Conservation (phyloP, 2,113 vertebrate species). For the Burhinus oedicnemus region DNA sequence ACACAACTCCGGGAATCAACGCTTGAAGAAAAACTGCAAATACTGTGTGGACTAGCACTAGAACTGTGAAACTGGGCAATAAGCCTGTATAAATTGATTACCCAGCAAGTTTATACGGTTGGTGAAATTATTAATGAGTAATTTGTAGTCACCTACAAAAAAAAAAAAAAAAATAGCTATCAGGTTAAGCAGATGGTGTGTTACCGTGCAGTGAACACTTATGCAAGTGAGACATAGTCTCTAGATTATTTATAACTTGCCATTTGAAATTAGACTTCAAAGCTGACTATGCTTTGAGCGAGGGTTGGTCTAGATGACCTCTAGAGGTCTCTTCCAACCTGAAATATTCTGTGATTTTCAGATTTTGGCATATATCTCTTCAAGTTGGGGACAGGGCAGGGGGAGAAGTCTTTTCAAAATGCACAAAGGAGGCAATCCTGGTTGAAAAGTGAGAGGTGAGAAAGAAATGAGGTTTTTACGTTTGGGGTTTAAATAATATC, state of each 20-base stretch:
- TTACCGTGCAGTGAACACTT: not conserved
- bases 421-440: not conserved
- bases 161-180: not conserved
- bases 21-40: not conserved
- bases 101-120: not conserved
- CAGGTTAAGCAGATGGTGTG: not conserved
- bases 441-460: not conserved
- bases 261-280: conserved; percentile 11
- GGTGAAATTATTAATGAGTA: conserved; percentile 7
- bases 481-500: not conserved
- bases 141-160: conserved; percentile 16
- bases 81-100: conserved; percentile 26
- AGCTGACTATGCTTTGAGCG: not conserved
- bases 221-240: not conserved
- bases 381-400: not conserved
- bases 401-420: not conserved
- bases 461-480: not conserved
- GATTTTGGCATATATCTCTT: not conserved
- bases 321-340: not conserved
- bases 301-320: not conserved
- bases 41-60: not conserved
- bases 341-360: not conserved
- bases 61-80: not conserved
- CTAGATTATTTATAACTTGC: not conserved
- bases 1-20: not conserved